A percentile compares a stretch with the other conserved stretches of the same genome.
phyloP scores from a whole-genome alignment of 1,140 invertebrate species.

The Heliconius congener region DNA sequence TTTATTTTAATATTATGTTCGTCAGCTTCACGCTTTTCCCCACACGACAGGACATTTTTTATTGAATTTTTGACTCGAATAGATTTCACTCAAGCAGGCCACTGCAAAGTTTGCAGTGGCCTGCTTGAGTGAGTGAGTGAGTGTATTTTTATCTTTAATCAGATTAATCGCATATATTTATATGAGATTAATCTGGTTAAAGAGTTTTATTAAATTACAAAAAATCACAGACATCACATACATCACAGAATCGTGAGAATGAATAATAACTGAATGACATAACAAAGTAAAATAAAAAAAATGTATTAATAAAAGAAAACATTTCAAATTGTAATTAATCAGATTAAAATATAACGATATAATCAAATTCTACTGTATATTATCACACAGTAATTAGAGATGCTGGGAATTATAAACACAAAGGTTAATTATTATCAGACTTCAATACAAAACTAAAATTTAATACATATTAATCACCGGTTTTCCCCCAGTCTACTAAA shows the following conservation, averaged over 20 bases:
- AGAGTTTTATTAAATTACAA: too few relatives aligned
- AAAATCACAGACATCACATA: not conserved
- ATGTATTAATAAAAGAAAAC: not conserved
- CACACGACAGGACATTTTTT: too few relatives aligned
- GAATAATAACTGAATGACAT: not conserved
- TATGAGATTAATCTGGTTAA: too few relatives aligned
- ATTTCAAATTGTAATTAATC: not conserved
- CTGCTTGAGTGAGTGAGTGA: too few relatives aligned
- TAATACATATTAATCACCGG: not conserved
- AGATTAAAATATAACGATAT: not conserved
- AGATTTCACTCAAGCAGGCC: too few relatives aligned
- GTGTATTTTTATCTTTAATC: too few relatives aligned
- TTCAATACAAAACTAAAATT: not conserved
- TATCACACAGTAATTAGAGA: not conserved
- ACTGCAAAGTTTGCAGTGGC: too few relatives aligned
- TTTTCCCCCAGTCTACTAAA: not conserved
- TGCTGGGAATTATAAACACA: not conserved
- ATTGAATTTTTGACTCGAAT: too few relatives aligned
- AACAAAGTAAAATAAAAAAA: not conserved
- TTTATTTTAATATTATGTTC: too few relatives aligned
- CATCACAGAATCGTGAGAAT: not conserved
- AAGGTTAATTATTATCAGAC: not conserved
- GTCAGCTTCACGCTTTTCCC: too few relatives aligned
- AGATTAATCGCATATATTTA: too few relatives aligned
- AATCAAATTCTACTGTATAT: not conserved